phyloP scores from a whole-genome alignment of 1,140 invertebrate species.

The Leptopilina boulardi region DNA sequence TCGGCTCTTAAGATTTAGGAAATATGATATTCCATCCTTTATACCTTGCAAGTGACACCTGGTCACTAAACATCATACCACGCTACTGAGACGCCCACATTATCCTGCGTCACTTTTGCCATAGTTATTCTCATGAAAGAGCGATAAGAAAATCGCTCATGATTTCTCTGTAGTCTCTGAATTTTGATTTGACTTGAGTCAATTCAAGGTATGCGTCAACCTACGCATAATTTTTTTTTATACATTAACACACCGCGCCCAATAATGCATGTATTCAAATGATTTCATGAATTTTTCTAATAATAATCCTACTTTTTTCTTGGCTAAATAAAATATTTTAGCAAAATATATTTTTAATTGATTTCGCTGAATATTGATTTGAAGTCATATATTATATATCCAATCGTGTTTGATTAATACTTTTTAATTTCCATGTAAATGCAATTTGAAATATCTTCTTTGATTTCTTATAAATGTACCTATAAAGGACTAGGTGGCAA shows the following conservation, averaged over 20 bases:
- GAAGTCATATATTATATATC: too few species aligned
- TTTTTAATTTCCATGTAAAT: background rate
- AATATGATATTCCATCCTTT: too few species aligned
- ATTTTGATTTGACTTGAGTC: slow-evolving; percentile 56
- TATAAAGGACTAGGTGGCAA: too few species aligned
- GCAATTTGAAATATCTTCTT: background rate
- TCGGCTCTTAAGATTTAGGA: too few species aligned
- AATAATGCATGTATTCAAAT: background rate
- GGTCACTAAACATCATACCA: slow-evolving; percentile 40
- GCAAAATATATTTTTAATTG: too few species aligned
- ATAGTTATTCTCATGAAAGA: slow-evolving; percentile 9
- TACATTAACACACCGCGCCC: slow-evolving; percentile 8
- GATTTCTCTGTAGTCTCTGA: slow-evolving; percentile 62
- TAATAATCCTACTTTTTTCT: background rate
- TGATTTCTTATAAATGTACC: slow-evolving; percentile 3
- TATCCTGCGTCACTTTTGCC: slow-evolving; percentile 16
- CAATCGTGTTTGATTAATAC: background rate
- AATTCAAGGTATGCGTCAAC: slow-evolving; percentile 46
- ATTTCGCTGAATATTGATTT: too few species aligned
- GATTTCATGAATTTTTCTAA: background rate
- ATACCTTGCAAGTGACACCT: slow-evolving; percentile 58
- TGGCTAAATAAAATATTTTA: too few species aligned
- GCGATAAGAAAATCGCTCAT: slow-evolving; percentile 32
- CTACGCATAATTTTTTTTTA: slow-evolving; percentile 51
- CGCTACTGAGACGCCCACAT: slow-evolving; percentile 29